Evolutionary conservation across 2,113 vertebrate species (phyloP), one percentile per base, ranked within the genome.

Genomic region (Halcyon senegalensis): DNA sequence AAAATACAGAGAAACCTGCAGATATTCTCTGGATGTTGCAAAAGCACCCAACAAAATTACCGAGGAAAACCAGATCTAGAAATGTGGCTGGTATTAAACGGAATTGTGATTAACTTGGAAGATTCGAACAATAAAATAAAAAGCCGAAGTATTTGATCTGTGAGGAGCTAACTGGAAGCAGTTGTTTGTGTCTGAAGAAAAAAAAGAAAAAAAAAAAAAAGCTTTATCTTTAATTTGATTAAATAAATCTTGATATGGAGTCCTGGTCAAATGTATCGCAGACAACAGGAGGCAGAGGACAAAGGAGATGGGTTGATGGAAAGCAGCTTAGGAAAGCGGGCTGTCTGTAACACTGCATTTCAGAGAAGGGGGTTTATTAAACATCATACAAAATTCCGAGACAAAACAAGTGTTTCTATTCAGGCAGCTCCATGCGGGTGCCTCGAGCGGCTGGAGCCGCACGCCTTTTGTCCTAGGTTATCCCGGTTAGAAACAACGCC

Each of bases 211-310:
- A 24, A 51, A 51, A 51, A 51, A 51, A 25, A 87, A 51, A 21
- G 24, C 17, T 72, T 94, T 53, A 41, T 48, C 78, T 75, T 94
- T 75, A 91, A 91, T 95, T 89, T 56, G 73, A 41, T 94, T 90
- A 73, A 87, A 81, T 94, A 84, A 87, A 84, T 73, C 50, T 75
- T 96, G 83, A 46, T 58, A 50, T 62, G 31, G 86, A 90, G 67
- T 30, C 31, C 77, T 95, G 78, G 90, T 94, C 70, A 96, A 94
- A 96, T 28, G 48, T 51, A 37, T 37, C 59, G 84, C 31, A 83
- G 63, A 64, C 58, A 92, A 43, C 60, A 90, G 82, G 93, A 85
- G 90, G 78, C 17, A 80, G 94, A 86, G 90, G 67, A 77, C 23
- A 55, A 87, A 89, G 95, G 16, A 84, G 83, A 72, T 8, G 50